These are phyloP conservation scores for Scaptomyza montana DNA, from an alignment of 1,140 invertebrate genomes.

Conservation along the genomic window DNA sequence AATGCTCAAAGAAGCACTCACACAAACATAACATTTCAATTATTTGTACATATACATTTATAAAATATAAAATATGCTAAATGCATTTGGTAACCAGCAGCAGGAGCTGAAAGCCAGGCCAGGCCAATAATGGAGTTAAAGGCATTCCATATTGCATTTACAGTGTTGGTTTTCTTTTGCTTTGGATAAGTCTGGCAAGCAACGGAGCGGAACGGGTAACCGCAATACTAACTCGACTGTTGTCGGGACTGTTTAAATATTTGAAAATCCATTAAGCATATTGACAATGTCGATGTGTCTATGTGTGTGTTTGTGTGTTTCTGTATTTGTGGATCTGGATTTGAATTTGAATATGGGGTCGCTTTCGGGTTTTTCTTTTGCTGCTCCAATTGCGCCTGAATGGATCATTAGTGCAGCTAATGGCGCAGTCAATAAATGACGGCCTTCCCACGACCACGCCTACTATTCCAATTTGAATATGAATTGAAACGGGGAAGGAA, in stretches of 20 bases:
- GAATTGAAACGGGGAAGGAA: conserved; percentile 48
- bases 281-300: conserved; percentile 73
- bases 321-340: conserved; percentile 26
- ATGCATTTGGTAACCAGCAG: conserved; percentile 53
- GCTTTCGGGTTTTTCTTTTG: conserved; percentile 38
- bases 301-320: conserved; percentile 16
- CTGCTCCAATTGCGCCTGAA: conserved; percentile 58
- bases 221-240: conserved; percentile 41
- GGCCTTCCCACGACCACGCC: conserved; percentile 51
- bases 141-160: background rate
- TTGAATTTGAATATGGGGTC: conserved; percentile 57
- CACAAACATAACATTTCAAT: conserved; percentile 59
- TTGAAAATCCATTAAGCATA: conserved; percentile 83
- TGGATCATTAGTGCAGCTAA: conserved; percentile 82
- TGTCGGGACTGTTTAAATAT: conserved; percentile 74
- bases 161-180: no score
- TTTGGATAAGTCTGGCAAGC: background rate
- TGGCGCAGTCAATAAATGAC: conserved; percentile 78
- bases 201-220: conserved; percentile 35
- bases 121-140: background rate
- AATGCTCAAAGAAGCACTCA: conserved; percentile 12
- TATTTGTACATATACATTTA: conserved; percentile 54
- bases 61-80: conserved; percentile 60
- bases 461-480: conserved; percentile 75
- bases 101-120: no score